These are phyloP conservation scores for Pagetopsis macropterus DNA, from an alignment of 2,797 vertebrate species.

Conservation along the genomic window DNA sequence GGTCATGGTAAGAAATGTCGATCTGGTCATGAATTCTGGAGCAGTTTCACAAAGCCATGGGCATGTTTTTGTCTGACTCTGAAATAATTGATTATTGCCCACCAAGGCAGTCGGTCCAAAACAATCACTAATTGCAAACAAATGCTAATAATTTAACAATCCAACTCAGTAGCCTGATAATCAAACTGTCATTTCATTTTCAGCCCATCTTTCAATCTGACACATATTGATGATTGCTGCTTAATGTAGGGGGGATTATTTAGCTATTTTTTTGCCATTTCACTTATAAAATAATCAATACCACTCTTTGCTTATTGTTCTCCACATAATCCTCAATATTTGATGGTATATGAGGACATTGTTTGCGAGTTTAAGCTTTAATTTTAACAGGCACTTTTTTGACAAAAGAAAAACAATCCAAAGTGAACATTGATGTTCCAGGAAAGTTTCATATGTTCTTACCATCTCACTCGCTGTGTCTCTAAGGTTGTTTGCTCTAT, in stretches of 20 bases:
- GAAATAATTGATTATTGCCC: neutral
- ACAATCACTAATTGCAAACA: neutral
- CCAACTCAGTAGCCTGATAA: neutral
- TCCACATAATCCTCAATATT: neutral
- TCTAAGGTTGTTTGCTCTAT: constrained; percentile 8
- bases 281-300: too few species aligned
- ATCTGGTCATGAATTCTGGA: too few species aligned
- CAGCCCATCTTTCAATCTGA: neutral
- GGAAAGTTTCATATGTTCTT: constrained; percentile 4
- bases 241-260: neutral
- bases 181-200: neutral
- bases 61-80: neutral
- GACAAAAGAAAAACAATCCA: neutral
- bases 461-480: neutral
- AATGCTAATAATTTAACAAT: neutral
- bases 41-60: neutral
- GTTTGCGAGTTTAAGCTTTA: neutral
- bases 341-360: neutral
- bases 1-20: constrained; percentile 5
- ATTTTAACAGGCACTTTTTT: neutral
- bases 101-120: constrained; percentile 7
- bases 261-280: too few species aligned
- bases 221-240: neutral
- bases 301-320: too few species aligned
- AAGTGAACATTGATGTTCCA: neutral